phyloP scores from a whole-genome alignment of 2,113 vertebrate genomes.

The Plotosus lineatus region DNA sequence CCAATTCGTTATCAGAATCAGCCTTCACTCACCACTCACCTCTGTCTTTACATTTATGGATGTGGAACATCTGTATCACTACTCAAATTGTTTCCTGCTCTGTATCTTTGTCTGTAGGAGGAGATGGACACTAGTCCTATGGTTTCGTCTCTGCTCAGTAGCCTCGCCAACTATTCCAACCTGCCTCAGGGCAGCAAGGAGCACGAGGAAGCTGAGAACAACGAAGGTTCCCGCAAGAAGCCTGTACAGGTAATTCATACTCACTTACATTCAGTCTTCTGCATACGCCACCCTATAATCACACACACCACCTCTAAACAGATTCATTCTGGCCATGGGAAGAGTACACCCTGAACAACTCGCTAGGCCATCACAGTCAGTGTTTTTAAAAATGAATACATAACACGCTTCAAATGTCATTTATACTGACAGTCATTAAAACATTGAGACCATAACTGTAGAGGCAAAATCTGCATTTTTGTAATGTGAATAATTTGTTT shows the following conservation, averaged over 20 bases:
- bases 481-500: no score
- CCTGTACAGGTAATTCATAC: slow-evolving; percentile 44
- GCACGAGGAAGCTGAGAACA: slow-evolving; percentile 95
- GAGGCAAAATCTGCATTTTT: no score
- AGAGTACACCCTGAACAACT: no score
- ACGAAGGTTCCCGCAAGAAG: slow-evolving; percentile 83
- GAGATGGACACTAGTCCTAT: slow-evolving; percentile 99
- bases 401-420: no score
- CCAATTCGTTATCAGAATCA: background rate
- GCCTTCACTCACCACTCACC: background rate
- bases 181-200: slow-evolving; percentile 93
- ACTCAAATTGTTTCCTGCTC: background rate
- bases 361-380: no score
- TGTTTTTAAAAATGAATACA: no score
- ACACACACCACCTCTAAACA: background rate
- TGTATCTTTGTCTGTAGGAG: slow-evolving; percentile 69
- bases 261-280: background rate
- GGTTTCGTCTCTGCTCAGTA: slow-evolving; percentile 96
- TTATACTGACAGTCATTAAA: no score
- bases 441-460: no score
- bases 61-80: background rate
- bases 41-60: background rate
- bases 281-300: background rate
- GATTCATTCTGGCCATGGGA: no score
- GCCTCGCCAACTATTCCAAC: slow-evolving; percentile 96